Conservation (phyloP, 2,888 invertebrate genomes). For the Patella caerulea region DNA sequence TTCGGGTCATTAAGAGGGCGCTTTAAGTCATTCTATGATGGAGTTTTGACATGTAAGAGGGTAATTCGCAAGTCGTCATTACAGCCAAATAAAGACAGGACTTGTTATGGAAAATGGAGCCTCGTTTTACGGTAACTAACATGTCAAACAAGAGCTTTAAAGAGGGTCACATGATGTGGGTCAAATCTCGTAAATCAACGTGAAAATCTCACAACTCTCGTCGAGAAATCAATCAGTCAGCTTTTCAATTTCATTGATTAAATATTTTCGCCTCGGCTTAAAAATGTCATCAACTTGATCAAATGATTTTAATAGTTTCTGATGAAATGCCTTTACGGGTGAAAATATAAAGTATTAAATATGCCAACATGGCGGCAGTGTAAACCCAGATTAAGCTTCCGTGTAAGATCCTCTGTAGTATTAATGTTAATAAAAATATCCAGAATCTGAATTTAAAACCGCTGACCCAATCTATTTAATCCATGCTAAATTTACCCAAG, state of each 20-base stretch:
- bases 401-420: too few relatives aligned
- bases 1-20: constrained; percentile 3
- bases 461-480: too few relatives aligned
- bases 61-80: background rate
- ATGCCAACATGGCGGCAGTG: too few relatives aligned
- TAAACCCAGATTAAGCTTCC: too few relatives aligned
- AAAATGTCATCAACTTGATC: too few relatives aligned
- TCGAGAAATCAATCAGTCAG: background rate
- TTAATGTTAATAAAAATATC: too few relatives aligned
- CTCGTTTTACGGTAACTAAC: constrained; percentile 7
- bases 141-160: constrained; percentile 1
- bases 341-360: too few relatives aligned
- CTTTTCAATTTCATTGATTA: background rate
- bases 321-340: too few relatives aligned
- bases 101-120: background rate
- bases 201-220: background rate
- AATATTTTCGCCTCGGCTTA: background rate
- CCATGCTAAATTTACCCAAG: too few relatives aligned
- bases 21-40: constrained; percentile 10
- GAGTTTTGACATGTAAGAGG: constrained; percentile 1
- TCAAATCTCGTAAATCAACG: constrained; percentile 11
- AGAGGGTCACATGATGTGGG: constrained; percentile 9
- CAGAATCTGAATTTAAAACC: too few relatives aligned
- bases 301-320: too few relatives aligned
- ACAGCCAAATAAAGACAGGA: background rate